Conservation (phyloP, 1,140 invertebrate genomes). For the Pemphigus obesinymphae region DNA sequence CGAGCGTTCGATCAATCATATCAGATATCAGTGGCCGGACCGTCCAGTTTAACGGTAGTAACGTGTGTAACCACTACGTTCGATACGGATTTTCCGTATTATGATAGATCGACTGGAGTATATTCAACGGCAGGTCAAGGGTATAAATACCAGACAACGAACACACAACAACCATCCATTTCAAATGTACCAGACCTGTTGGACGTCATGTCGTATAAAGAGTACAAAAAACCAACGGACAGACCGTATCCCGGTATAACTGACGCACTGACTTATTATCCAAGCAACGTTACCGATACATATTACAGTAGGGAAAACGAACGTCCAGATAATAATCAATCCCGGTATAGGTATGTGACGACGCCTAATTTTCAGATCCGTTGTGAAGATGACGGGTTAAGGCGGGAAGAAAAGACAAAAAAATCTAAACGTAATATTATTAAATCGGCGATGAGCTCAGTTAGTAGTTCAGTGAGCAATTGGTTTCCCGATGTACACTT, state of each 20-base stretch:
- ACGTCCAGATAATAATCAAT: not conserved
- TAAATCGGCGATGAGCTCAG: slow-evolving; percentile 67
- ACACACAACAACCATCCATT: slow-evolving; percentile 50
- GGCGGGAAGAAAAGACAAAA: slow-evolving; percentile 56
- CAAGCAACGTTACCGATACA: slow-evolving; percentile 55
- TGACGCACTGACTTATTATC: slow-evolving; percentile 70
- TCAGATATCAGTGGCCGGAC: slow-evolving; percentile 34
- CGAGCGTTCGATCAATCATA: slow-evolving; percentile 45
- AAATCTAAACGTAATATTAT: slow-evolving; percentile 65
- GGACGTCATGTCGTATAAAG: slow-evolving; percentile 51
- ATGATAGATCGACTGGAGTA: slow-evolving; percentile 61
- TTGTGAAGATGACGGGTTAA: not conserved
- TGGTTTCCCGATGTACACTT: slow-evolving; percentile 78
- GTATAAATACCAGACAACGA: slow-evolving; percentile 49
- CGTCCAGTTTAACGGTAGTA: slow-evolving; percentile 3
- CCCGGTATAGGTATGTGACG: not conserved
- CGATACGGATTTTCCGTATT: slow-evolving; percentile 50
- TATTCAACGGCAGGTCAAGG: slow-evolving; percentile 63
- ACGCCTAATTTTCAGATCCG: slow-evolving; percentile 7
- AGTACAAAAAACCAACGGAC: slow-evolving; percentile 61
- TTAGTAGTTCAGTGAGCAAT: slow-evolving; percentile 60
- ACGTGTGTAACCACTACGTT: not conserved
- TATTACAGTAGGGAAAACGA: not conserved
- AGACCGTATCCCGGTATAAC: slow-evolving; percentile 63
- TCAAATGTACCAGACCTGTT: slow-evolving; percentile 60